These are phyloP conservation scores for Xyrauchen texanus DNA, from an alignment of 2,113 vertebrate genomes.

Conservation along the genomic window DNA sequence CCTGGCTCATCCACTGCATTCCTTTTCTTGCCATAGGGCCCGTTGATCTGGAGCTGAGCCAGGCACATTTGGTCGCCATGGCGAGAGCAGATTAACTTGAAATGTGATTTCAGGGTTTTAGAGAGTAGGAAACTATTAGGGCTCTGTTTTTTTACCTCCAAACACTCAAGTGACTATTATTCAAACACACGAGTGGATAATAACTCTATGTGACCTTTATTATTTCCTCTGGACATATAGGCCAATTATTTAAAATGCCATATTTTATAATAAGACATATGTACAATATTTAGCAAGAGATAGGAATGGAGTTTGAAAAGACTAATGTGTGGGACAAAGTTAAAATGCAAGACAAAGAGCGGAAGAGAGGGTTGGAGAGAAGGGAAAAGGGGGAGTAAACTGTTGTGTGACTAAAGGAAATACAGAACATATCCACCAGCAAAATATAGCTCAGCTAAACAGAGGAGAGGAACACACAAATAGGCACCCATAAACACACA, in stretches of 20 bases:
- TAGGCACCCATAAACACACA: constrained; percentile 33
- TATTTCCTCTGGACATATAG: too few relatives aligned
- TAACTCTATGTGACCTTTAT: too few relatives aligned
- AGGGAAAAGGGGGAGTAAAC: constrained; percentile 62
- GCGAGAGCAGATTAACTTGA: constrained; percentile 20
- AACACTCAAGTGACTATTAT: too few relatives aligned
- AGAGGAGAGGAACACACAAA: constrained; percentile 22
- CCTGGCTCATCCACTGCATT: constrained; percentile 46
- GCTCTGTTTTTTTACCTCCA: too few relatives aligned
- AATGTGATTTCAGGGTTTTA: constrained; percentile 54
- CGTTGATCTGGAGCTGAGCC: constrained; percentile 54
- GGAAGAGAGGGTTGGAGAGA: constrained; percentile 48
- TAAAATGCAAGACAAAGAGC: constrained; percentile 52
- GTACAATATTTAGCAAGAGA: too few relatives aligned
- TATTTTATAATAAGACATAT: too few relatives aligned
- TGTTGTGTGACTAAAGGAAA: constrained; percentile 53
- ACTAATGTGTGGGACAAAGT: constrained; percentile 38
- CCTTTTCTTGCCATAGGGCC: constrained; percentile 47
- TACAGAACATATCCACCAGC: constrained; percentile 53
- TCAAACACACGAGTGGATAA: too few relatives aligned
- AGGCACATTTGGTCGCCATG: constrained; percentile 47
- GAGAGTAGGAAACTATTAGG: constrained; percentile 4
- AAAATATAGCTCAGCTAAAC: constrained; percentile 53
- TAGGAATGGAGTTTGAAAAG: neutral
- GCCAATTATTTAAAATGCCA: too few relatives aligned